phyloP scores from a whole-genome alignment of 2,888 invertebrate species.

The Protophormia terraenovae region DNA sequence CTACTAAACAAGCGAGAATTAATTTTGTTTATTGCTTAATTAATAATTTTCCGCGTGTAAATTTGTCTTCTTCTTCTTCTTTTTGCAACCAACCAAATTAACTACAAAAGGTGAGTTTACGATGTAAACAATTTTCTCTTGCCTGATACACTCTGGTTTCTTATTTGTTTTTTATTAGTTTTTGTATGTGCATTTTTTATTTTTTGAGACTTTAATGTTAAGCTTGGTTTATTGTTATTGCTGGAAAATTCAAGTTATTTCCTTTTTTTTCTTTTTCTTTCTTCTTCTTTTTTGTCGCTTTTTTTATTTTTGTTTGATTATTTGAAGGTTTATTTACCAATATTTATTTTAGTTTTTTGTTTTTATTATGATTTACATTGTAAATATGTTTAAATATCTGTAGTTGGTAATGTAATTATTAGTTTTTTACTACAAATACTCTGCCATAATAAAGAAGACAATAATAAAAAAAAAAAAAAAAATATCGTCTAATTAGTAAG shows the following conservation, averaged over 20 bases:
- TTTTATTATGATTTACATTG: neutral
- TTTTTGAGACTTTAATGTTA: neutral
- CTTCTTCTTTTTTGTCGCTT: neutral
- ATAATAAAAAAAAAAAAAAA: neutral
- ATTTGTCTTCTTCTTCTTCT: neutral
- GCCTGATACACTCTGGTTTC: neutral
- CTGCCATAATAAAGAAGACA: neutral
- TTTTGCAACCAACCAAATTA: constrained; percentile 7
- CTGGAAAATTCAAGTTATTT: constrained; percentile 64
- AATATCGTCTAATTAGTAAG: neutral
- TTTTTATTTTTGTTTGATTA: constrained; percentile 27
- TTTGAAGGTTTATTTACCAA: constrained; percentile 62
- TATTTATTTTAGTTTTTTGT: constrained; percentile 30
- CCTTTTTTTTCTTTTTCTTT: constrained; percentile 32
- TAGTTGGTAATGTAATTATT: neutral
- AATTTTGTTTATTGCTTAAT: constrained; percentile 20
- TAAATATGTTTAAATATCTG: neutral
- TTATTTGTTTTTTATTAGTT: neutral
- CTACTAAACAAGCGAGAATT: neutral
- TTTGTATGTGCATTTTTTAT: neutral
- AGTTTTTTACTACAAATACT: neutral
- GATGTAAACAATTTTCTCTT: neutral
- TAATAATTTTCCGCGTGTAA: constrained; percentile 41
- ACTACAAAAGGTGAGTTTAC: neutral
- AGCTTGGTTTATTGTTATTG: constrained; percentile 38